Evolutionary conservation across 2,888 invertebrate species (phyloP), one percentile per base, ranked within the genome.

Genomic region (Stenichneumon culpator): DNA sequence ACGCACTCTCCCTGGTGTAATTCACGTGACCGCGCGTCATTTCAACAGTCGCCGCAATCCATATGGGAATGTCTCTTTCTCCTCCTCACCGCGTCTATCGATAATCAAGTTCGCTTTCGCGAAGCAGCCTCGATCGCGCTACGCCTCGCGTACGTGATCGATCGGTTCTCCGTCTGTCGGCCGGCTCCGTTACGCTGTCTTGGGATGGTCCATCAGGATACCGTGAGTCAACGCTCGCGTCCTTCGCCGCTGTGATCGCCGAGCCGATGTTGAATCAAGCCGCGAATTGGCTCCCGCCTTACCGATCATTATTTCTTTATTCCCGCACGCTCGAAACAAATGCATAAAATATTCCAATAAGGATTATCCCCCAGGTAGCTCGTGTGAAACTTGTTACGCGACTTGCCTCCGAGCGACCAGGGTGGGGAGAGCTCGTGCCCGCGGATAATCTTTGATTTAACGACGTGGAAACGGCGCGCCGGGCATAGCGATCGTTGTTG

Each of bases 371-470:
- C 63, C 63, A 70, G 57, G 25, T 57, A 77, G 65, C 65, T 75
- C 57, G 72, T 82, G 79, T 72, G 82, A 85, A 82, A 79, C 79
- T 79, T 70, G 79, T 79, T 82, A 44, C 72, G 72, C 75, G 36
- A 57, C n/a, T 47, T 44, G 57, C 52, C 57, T 67, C 7, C 82
- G 67, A 44, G 65, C 68, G 75, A 16, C 22, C 44, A 32, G 14
- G 19, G 60, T 39, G 39, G 39, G 39, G 39, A 39, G 39, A 54
- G 79, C 78, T 79, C 72, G 79, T 75, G 79, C 79, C 79, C 25
- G 68, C 63, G 73, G 79, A 77, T 85, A 82, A 82, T 82, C 72
- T 82, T 82, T 75, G 82, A 82, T 82, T 79, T 72, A 82, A 75
- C 73, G 75, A 82, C 60, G 60, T 67, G 28, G 39, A 70, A 78